A percentile compares a stretch with the other conserved stretches of the same genome.
Conservation (phyloP, 2,797 vertebrate genomes). For the Cetoscarus ocellatus region DNA sequence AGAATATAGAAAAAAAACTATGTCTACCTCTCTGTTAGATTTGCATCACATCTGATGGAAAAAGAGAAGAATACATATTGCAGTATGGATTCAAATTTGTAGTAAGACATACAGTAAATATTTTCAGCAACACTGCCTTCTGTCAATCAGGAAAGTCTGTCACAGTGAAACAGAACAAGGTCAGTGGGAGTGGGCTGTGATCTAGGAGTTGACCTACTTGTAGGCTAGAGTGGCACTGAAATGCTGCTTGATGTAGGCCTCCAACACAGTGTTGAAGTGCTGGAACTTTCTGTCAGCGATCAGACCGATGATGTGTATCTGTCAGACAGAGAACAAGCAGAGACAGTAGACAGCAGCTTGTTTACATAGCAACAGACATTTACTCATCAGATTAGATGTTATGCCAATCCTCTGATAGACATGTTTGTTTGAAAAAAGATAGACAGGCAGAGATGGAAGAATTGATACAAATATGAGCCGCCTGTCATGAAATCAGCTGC, state of each 20-base stretch:
- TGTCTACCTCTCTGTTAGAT: neutral
- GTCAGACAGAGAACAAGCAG: conserved; percentile 46
- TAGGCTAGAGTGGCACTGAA: conserved; percentile 98
- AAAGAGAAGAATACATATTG: neutral
- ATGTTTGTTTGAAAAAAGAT: conserved; percentile 39
- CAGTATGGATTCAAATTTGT: neutral
- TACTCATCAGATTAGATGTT: conserved; percentile 29
- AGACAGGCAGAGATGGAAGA: conserved; percentile 38
- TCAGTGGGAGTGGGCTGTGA: neutral
- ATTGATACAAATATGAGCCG: conserved; percentile 15
- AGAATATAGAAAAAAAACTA: neutral
- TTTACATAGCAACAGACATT: conserved; percentile 30
- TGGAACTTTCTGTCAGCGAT: conserved; percentile 99
- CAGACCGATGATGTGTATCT: conserved; percentile 98
- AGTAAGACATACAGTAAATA: too few relatives aligned
- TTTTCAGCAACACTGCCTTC: neutral
- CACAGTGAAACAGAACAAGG: neutral
- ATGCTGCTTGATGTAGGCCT: conserved; percentile 98
- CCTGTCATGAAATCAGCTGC: conserved; percentile 44
- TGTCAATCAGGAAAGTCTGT: neutral
- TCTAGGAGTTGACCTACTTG: conserved; percentile 88
- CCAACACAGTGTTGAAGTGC: conserved; percentile 97
- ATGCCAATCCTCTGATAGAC: conserved; percentile 28
- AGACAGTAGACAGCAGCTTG: conserved; percentile 10
- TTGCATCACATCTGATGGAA: neutral